Conservation (phyloP, 2,113 vertebrate genomes). For the Agapornis roseicollis region DNA sequence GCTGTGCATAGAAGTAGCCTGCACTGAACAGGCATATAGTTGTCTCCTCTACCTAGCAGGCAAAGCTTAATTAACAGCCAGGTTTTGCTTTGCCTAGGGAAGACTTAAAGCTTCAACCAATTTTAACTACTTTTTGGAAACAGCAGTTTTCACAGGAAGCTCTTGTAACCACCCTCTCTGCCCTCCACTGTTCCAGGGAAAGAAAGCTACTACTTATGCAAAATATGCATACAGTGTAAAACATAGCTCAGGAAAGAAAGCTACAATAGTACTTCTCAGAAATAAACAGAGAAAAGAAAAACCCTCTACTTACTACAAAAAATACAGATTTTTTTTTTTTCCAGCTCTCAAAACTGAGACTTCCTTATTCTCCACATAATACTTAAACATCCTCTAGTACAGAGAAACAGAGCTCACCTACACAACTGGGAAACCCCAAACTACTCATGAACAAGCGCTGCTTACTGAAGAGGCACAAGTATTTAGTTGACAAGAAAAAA, state of each 20-base stretch:
- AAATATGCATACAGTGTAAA: rapidly evolving
- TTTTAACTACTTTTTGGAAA: neutral
- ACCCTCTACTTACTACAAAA: neutral
- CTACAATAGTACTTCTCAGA: neutral
- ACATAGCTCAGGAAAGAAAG: neutral
- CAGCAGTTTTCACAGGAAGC: neutral
- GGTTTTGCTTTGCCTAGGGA: neutral
- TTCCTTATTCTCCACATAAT: neutral
- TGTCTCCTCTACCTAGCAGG: neutral
- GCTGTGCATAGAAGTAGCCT: neutral
- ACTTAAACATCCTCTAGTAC: neutral
- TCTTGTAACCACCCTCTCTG: neutral
- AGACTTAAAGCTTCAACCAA: neutral
- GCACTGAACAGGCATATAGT: neutral
- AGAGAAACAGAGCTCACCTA: neutral
- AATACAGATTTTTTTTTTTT: neutral
- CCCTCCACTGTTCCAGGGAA: rapidly evolving
- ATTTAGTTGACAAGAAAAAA: neutral
- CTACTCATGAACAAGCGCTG: neutral
- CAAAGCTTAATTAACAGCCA: neutral
- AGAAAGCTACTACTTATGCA: neutral
- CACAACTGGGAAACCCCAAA: neutral
- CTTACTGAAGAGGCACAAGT: neutral
- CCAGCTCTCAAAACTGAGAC: neutral
- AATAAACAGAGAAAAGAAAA: neutral